Evolutionary conservation across 2,888 invertebrate genomes (phyloP), one percentile per base, ranked within the genome.

Genomic region (Nycteola revayana): DNA sequence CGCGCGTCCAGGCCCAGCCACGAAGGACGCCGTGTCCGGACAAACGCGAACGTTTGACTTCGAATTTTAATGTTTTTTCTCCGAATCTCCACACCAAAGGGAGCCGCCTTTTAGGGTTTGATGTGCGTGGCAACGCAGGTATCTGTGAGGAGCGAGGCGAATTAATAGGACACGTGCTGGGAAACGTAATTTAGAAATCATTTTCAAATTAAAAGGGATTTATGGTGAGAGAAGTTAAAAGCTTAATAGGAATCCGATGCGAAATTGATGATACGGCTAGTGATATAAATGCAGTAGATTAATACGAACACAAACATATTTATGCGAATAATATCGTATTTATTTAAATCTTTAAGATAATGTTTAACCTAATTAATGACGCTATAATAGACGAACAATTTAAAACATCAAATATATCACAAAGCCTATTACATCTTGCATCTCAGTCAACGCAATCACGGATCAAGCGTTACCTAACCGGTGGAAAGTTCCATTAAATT

Each of bases 41-140:
- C 69, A 42, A 58, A 47, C 36, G 41, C 48, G 32, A 50, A 45
- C 50, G 43, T 42, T 53, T 49, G 46, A 46, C 55, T 47, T 49
- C 66, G 70, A 69, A 75, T 76, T 70, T 71, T 66, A 79, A 79
- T 77, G 70, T 44, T 48, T 38, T 56, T 79, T 78, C 76, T 56
- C 55, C 55, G 78, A 76, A 81, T 46, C 49, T 49, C 44, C 28
- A 42, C 28, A 42, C 54, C 62, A 71, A 74, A 66, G 65, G 41
- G 28, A 9, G 52, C 70, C 72, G 73, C 64, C 59, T 58, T 52
- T 52, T 51, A 28, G 52, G 38, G 46, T 54, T 52, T 49, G 45
- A 58, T 53, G 41, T 41, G 49, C 30, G 34, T 34, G 37, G 42
- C 46, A 44, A 57, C 42, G 33, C 53, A 47, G 53, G 55, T 52